Evolutionary conservation across 2,797 vertebrate genomes (phyloP), one percentile per base, ranked within the genome.

Genomic region (Macroramphosus scolopax): DNA sequence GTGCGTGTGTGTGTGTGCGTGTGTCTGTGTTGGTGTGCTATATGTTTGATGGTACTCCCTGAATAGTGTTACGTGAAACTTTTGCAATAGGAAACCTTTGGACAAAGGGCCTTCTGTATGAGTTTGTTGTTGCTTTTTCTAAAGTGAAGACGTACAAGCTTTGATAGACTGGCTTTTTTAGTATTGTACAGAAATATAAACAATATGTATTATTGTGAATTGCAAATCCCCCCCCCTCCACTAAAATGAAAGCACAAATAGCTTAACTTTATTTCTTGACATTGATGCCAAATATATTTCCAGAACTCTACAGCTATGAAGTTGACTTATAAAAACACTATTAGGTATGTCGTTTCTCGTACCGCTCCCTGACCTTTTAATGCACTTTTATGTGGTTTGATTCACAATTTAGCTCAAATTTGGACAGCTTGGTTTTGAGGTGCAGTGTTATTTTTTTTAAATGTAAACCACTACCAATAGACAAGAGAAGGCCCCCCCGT

Each of bases 301-400:
- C 70, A 73, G 68, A 79, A 60, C 65, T 63, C 70, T 44, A 51
- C 70, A 32, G 58, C 47, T 81, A 70, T 68, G 62, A 77, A 71
- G 71, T 72, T 41, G 57, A 61, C 58, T 48, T 68, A 60, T 74
- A 64, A 62, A 77, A 78, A 83, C 73, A 75, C 82, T 81, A 77
- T 28, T 64, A 42, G 61, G n/a, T n/a, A n/a, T 73, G 61, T 72
- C 1, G 24, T 61, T 68, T 66, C 61, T 63, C 59, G 49, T 69
- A 75, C 64, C 49, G 76, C 60, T 82, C 72, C 79, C 75, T 76
- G 62, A 66, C 69, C 80, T 76, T 72, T 46, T 80, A 64, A 87
- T 83, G 87, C 87, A 88, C 87, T 88, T 88, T 88, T 67, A 75
- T 72, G 72, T 83, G 78, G 72, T 79, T 84, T 80, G 56, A 49